A percentile compares a stretch with the other conserved stretches of the same genome.
These are phyloP conservation scores for Teleogryllus occipitalis DNA, from an alignment of 1,140 invertebrate species.

Conservation along the genomic window DNA sequence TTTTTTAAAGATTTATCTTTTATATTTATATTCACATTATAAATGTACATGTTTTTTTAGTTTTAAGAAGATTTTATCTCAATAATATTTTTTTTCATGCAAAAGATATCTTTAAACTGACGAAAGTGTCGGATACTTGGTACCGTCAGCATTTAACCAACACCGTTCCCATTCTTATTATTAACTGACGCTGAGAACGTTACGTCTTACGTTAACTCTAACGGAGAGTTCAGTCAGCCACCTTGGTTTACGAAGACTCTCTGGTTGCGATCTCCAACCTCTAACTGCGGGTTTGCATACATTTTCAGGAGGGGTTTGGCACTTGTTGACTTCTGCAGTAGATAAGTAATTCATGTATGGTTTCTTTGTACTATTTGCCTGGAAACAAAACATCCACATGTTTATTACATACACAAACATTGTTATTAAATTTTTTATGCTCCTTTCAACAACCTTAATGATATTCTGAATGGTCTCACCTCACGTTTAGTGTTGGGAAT, in stretches of 20 bases:
- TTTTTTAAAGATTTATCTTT: no score
- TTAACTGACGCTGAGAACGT: not conserved
- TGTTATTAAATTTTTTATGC: no score
- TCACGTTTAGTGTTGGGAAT: not conserved
- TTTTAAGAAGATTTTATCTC: no score
- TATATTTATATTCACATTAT: no score
- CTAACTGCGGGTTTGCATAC: not conserved
- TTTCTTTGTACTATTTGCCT: constrained; percentile 5
- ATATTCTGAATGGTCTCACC: not conserved
- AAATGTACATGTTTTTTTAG: no score
- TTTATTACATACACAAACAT: no score
- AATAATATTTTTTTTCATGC: no score
- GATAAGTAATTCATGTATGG: not conserved
- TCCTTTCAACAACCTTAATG: no score
- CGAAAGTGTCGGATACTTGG: no score
- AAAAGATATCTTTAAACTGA: no score
- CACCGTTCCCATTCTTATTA: not conserved
- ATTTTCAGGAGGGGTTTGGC: not conserved
- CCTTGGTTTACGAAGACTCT: not conserved
- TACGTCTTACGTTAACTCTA: not conserved
- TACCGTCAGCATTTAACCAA: no score
- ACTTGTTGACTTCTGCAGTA: not conserved
- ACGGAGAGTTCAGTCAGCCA: constrained; percentile 3
- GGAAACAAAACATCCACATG: not conserved
- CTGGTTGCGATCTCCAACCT: not conserved